These are phyloP conservation scores for Himalopsyche anomala DNA, from an alignment of 2,888 invertebrate genomes.

Conservation along the genomic window DNA sequence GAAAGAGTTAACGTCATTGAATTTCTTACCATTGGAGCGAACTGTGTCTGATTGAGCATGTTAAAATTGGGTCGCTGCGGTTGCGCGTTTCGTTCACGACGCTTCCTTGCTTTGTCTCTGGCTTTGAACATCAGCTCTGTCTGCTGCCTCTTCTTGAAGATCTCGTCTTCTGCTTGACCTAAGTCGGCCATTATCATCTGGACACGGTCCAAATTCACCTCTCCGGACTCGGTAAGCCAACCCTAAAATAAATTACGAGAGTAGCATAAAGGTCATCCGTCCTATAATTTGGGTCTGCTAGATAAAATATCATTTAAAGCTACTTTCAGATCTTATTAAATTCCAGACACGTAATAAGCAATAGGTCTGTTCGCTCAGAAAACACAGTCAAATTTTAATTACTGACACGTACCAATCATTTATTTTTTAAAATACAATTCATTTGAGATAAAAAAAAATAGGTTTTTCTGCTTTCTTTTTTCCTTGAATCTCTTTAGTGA, in stretches of 20 bases:
- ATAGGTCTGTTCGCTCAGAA: no score
- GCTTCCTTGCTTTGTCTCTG: slow-evolving; percentile 84
- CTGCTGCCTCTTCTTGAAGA: slow-evolving; percentile 94
- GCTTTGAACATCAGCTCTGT: slow-evolving; percentile 89
- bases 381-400: no score
- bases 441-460: no score
- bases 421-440: no score
- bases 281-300: no score
- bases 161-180: slow-evolving; percentile 96
- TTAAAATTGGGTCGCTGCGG: slow-evolving; percentile 82
- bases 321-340: no score
- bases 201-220: slow-evolving; percentile 94
- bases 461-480: no score
- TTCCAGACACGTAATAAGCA: no score
- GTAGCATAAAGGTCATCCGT: slow-evolving; percentile 13
- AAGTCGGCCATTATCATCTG: slow-evolving; percentile 96
- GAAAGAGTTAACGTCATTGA: neutral
- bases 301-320: no score
- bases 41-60: slow-evolving; percentile 84
- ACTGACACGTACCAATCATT: no score
- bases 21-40: slow-evolving; percentile 82
- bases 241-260: slow-evolving; percentile 78
- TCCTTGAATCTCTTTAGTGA: no score
- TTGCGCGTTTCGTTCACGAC: slow-evolving; percentile 74
- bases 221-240: slow-evolving; percentile 95